Evolutionary conservation across 2,888 invertebrate species (phyloP), one percentile per base, ranked within the genome.

Genomic region (Melitaea athalia): DNA sequence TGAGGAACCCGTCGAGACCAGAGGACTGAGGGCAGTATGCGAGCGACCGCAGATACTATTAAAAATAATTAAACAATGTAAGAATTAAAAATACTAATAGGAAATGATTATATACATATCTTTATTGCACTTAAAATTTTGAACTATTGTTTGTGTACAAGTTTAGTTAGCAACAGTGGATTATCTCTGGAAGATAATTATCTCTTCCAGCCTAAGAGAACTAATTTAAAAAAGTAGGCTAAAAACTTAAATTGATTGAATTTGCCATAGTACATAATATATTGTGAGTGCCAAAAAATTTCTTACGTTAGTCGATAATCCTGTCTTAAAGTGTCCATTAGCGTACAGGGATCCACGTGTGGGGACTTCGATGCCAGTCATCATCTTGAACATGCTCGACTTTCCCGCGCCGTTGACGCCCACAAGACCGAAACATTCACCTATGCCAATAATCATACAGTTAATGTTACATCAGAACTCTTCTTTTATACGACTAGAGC

Each of bases 11-110:
- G 78, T 98, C 96, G 57, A 98, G 86, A 0, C 97, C 97, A 87
- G 96, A 95, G 84, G 95, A 95, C 91, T 98, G 98, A 0, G 98
- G 98, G 84, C 98, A 98, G 87, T 98, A 98, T 33, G 98, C 97
- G 81, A 98, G 94, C 70, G 94, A 92, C 64, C 94, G 93, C 63
- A 96, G 91, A 81, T 96, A 97, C 95, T 96, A 86, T 0, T n/a
- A 47, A 15, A 0, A 43, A 15, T 31, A 62, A 50, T 11, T 45
- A 45, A 45, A 45, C 4, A 12, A 14, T 10, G 4, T 38, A 38
- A 38, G 14, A 45, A 38, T 38, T 7, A 38, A 38, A 38, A 38
- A 38, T 38, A 0, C 5, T 38, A 38, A 38, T 5, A 38, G 38
- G 38, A 8, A 38, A 38, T 8, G 4, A 38, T 7, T 3, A 38